A percentile compares a stretch with the other conserved stretches of the same genome.
phyloP scores from a whole-genome alignment of 2,888 invertebrate species.

The Odontothrips loti region DNA sequence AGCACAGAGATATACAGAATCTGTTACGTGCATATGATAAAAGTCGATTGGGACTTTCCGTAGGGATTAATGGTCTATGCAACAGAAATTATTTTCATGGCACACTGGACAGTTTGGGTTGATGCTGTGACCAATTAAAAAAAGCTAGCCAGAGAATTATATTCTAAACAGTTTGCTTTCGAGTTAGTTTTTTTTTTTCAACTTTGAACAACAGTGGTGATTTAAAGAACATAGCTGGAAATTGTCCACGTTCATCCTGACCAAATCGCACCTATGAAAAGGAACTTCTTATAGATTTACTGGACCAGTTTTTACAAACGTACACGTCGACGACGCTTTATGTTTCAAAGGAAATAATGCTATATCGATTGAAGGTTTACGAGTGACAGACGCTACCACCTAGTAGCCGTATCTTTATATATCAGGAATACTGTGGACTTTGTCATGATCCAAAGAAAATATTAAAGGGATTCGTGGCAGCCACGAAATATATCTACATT shows the following conservation, averaged over 20 bases:
- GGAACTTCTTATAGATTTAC: neutral
- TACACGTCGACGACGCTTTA: too few species aligned
- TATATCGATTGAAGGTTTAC: too few species aligned
- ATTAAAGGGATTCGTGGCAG: too few species aligned
- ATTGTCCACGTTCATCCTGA: neutral
- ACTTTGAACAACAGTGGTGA: neutral
- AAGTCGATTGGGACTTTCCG: neutral
- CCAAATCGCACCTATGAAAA: neutral
- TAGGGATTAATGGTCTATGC: neutral
- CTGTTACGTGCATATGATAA: neutral
- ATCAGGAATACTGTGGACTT: too few species aligned
- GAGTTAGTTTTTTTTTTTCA: neutral
- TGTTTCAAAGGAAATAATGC: too few species aligned
- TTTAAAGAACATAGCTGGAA: neutral
- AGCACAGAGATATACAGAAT: neutral
- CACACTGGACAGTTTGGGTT: neutral
- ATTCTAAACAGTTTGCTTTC: neutral
- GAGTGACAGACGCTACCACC: too few species aligned
- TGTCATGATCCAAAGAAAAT: too few species aligned
- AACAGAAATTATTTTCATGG: neutral
- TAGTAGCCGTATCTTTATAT: too few species aligned
- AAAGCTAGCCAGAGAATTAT: conserved; percentile 8
- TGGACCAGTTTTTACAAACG: neutral
- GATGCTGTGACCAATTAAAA: neutral
- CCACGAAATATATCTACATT: neutral